A percentile compares a stretch with the other conserved stretches of the same genome.
These are phyloP conservation scores for Tetramorium simillimum DNA, from an alignment of 1,140 invertebrate species.

Conservation along the genomic window DNA sequence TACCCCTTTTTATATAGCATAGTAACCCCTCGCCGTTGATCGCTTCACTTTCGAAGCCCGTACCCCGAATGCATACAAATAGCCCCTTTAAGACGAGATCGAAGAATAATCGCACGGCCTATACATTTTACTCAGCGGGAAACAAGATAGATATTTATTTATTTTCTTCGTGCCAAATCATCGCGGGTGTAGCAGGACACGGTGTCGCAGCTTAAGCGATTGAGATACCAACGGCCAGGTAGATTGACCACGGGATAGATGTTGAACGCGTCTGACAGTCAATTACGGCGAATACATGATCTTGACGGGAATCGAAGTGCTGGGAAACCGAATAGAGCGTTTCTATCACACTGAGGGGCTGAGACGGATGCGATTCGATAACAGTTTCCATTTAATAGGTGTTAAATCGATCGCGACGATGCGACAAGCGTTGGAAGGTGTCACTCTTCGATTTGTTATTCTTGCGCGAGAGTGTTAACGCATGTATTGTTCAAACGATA, in stretches of 20 bases:
- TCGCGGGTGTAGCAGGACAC: neutral
- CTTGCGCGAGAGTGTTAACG: conserved; percentile 31
- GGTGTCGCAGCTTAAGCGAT: neutral
- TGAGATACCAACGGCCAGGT: neutral
- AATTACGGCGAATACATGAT: conserved; percentile 24
- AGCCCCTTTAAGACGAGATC: conserved; percentile 17
- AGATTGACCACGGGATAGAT: neutral
- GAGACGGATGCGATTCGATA: conserved; percentile 26
- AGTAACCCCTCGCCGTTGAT: conserved; percentile 11
- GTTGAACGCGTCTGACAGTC: conserved; percentile 32
- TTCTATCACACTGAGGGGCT: neutral
- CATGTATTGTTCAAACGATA: conserved; percentile 37
- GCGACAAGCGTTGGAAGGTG: neutral
- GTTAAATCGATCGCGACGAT: conserved; percentile 17
- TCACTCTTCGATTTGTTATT: conserved; percentile 40
- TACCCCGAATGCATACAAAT: conserved; percentile 4
- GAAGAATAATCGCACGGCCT: conserved; percentile 52
- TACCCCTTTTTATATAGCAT: conserved; percentile 45
- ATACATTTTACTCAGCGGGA: conserved; percentile 29
- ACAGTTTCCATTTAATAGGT: conserved; percentile 1
- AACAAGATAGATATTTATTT: conserved; percentile 44
- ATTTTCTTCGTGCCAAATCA: conserved; percentile 55
- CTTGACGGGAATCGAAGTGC: neutral
- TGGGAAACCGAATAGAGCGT: neutral
- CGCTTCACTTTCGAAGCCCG: conserved; percentile 8